These are phyloP conservation scores for Babyrousa celebensis DNA, from an alignment of 2,797 vertebrate genomes.

Conservation along the genomic window DNA sequence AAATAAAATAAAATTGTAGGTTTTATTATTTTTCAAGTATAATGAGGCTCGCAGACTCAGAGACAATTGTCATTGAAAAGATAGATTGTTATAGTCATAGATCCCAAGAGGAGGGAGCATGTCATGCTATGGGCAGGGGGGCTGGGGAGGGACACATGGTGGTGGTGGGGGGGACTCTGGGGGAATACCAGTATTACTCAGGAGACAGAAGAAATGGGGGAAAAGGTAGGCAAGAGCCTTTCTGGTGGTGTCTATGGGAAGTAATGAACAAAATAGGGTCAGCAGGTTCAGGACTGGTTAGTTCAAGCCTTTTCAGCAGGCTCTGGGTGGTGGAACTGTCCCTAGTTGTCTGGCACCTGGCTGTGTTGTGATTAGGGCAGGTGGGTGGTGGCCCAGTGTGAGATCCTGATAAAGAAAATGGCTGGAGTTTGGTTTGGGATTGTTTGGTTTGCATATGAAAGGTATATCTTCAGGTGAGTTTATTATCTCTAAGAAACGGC, in stretches of 20 bases:
- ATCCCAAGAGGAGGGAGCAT: not conserved
- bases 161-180: not conserved
- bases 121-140: no score
- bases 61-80: not conserved
- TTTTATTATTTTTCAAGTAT: constrained; percentile 31
- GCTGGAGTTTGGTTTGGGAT: not conserved
- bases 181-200: not conserved
- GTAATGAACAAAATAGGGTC: not conserved
- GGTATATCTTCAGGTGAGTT: not conserved
- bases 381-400: not conserved
- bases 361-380: not conserved
- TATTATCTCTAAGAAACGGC: not conserved
- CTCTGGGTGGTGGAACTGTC: not conserved
- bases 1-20: not conserved
- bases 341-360: not conserved
- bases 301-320: not conserved
- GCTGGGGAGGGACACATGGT: no score
- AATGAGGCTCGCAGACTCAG: not conserved
- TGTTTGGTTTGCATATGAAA: not conserved
- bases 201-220: not conserved
- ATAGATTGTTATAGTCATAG: not conserved
- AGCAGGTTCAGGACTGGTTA: not conserved
- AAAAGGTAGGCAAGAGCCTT: not conserved
- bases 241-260: not conserved
- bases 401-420: not conserved